phyloP scores from a whole-genome alignment of 2,888 invertebrate genomes.

The Tenthredo notha region DNA sequence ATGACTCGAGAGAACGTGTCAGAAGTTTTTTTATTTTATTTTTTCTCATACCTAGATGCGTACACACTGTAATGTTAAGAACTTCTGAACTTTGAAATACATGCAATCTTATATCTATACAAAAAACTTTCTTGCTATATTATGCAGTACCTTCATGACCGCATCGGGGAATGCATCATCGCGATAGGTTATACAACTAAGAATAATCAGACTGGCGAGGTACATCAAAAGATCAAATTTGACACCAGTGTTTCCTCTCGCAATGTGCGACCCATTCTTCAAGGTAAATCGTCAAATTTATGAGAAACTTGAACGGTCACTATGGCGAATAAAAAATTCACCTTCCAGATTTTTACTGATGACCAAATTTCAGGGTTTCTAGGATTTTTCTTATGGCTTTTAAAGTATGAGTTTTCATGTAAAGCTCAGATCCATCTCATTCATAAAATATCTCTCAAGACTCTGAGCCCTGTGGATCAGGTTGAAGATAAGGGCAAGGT shows the following conservation, averaged over 20 bases:
- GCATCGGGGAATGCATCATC: constrained; percentile 62
- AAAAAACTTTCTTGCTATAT: constrained; percentile 10
- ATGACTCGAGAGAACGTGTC: neutral
- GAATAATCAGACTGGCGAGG: constrained; percentile 59
- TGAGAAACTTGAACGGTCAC: no score
- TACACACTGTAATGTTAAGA: neutral
- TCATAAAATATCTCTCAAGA: no score
- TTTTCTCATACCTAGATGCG: neutral
- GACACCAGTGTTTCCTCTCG: constrained; percentile 58
- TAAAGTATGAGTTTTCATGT: no score
- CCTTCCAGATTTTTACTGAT: no score
- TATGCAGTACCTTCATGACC: constrained; percentile 62
- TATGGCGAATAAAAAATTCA: no score
- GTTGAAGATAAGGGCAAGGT: no score
- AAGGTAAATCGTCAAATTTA: constrained; percentile 53
- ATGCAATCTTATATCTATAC: neutral
- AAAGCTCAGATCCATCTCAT: no score
- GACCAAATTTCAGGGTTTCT: no score
- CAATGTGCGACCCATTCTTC: constrained; percentile 58
- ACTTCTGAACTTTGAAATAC: neutral
- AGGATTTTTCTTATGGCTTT: no score
- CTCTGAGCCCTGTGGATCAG: no score
- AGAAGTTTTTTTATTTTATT: neutral
- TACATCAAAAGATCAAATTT: constrained; percentile 59
- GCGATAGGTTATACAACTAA: constrained; percentile 57